A percentile compares a stretch with the other conserved stretches of the same genome.
phyloP scores from a whole-genome alignment of 2,888 invertebrate genomes.

The Stratiomys singularior region DNA sequence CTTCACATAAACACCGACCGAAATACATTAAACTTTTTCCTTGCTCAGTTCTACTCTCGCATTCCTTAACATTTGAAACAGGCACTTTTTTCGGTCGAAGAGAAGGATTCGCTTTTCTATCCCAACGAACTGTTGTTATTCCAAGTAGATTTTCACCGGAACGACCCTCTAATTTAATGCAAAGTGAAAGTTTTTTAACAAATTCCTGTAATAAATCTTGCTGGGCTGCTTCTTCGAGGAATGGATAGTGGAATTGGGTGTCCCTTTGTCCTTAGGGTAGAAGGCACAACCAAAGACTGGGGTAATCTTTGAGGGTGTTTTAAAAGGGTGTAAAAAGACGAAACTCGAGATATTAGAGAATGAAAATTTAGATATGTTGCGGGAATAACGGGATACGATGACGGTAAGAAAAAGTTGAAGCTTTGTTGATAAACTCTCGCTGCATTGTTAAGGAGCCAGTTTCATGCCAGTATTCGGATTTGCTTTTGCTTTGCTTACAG shows the following conservation, averaged over 20 bases:
- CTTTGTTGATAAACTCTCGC: no score
- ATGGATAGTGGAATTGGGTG: neutral
- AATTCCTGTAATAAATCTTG: conserved; percentile 43
- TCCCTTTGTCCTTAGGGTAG: neutral
- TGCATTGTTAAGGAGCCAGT: no score
- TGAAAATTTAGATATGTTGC: neutral
- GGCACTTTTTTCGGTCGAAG: neutral
- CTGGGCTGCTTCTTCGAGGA: neutral
- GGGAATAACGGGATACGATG: no score
- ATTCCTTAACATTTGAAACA: no score
- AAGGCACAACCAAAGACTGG: neutral
- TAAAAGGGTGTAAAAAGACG: neutral
- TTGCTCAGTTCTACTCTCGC: neutral
- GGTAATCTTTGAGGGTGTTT: neutral
- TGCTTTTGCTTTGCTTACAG: no score
- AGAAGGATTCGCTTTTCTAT: neutral
- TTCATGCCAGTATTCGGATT: no score
- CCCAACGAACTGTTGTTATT: neutral
- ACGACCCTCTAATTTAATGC: conserved; percentile 44
- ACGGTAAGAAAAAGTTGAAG: no score
- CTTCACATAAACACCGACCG: conserved; percentile 23
- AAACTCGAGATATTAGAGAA: neutral
- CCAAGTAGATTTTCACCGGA: conserved; percentile 27
- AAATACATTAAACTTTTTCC: conserved; percentile 20
- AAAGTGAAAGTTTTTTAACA: conserved; percentile 44